Base-by-base conservation (phyloP, 2,113 vertebrate species). In the Oncorhynchus tshawytscha region DNA sequence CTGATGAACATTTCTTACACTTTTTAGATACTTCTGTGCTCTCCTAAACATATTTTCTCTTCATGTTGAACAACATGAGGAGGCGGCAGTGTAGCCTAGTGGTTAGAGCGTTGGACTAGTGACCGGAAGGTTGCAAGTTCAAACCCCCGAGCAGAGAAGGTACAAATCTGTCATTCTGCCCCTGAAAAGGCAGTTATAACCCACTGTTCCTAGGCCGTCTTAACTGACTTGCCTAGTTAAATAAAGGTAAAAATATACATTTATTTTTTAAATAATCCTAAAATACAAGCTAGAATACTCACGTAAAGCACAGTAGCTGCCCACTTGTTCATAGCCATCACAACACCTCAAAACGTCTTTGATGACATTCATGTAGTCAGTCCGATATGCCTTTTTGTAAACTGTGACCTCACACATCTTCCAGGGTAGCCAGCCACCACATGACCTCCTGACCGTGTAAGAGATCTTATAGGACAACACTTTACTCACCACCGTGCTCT, bases 381-480 rank as follows among this genome's bases (percentile, higher is more conserved):
- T 85, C 49, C 72, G 86, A 76, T 93, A 92, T 15, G 75, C 74
- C 0, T 84, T 93, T 81, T 74, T 90, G 75, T 95, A 93, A 3
- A 73, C 74, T 0, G 85, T 95, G 73, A 86, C 90, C n/a, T 92
- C 86, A 73, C 96, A 99, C 29, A 85, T 77, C 82, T 83, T 93
- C 95, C 94, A 94, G 0, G 91, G 94, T 39, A 97, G 88, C 96
- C 96, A 98, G 5, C 93, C 94, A 0, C 95, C 93, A 25, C 96
- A 98, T 15, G 86, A 77, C 1, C 74, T 78, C 1, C 45, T 87
- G 76, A 84, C 89, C 16, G 86, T 84, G 1, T 88, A 93, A 0
- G 94, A 88, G 2, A 86, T 87, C 27, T 82, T 85, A 45, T 92
- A 91, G 2, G 91, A 75, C 76, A 92, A 85, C 79, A 91, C 73